Evolutionary conservation across 2,888 invertebrate species (phyloP).

Genomic region (Eulithis testata): DNA sequence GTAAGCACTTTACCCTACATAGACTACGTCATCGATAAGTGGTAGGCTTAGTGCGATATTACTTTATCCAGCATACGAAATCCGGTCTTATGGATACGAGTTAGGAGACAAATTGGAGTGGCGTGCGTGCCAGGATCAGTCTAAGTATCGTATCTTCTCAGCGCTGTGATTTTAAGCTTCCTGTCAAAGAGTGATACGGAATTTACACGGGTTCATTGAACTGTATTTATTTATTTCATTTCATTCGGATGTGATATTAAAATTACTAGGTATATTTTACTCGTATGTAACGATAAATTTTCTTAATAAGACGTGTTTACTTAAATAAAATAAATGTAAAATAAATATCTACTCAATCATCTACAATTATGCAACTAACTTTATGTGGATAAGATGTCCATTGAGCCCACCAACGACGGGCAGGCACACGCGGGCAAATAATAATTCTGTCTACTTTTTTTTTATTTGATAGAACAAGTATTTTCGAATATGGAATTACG

Average conservation of each 20-base stretch:
- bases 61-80: constrained; percentile 20
- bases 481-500: no score
- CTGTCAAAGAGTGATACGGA: constrained; percentile 27
- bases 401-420: no score
- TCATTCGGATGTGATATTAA: background rate
- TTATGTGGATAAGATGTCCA: no score
- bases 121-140: constrained; percentile 12
- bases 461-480: no score
- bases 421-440: no score
- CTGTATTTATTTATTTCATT: constrained; percentile 7
- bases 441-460: no score
- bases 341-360: no score
- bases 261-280: background rate
- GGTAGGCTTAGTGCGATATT: constrained; percentile 36
- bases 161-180: constrained; percentile 32
- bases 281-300: no score
- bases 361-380: no score
- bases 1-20: constrained; percentile 49
- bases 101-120: constrained; percentile 13
- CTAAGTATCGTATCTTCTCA: constrained; percentile 20
- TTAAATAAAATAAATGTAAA: no score
- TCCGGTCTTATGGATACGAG: constrained; percentile 1
- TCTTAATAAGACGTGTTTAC: no score
- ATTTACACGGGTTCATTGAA: constrained; percentile 21
- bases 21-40: constrained; percentile 37